Evolutionary conservation across 2,888 invertebrate species (phyloP), one percentile per base, ranked within the genome.

Genomic region (Steinernema carpocapsae): DNA sequence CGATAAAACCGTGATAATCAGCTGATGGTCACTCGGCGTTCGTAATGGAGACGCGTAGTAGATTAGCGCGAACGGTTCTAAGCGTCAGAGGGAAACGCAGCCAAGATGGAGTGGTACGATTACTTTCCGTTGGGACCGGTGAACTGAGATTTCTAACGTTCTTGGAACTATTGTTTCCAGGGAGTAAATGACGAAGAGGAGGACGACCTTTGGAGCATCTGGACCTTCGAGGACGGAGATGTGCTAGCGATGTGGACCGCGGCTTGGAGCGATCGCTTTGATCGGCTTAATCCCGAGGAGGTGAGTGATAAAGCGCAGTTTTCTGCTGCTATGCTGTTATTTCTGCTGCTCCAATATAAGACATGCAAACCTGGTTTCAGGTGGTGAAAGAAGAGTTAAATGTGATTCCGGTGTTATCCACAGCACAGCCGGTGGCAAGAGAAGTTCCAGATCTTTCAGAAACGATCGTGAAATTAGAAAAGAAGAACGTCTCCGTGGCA

Each of bases 121-220:
- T 64, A 64, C 19, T 64, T 64, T 32, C 32, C 64, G 6, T 17
- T 64, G 17, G 37, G 64, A 4, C 64, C 64, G 32, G 64, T 64
- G 29, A 64, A 32, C 29, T 22, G 24, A 56, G 22, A 19, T n/a
- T n/a, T n/a, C n/a, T n/a, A n/a, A n/a, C n/a, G n/a, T n/a, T n/a
- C n/a, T n/a, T n/a, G n/a, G n/a, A n/a, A n/a, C n/a, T n/a, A n/a
- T n/a, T n/a, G n/a, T n/a, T n/a, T n/a, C n/a, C 19, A 64, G 64
- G 64, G 12, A 26, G 32, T 32, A 7, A 64, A 64, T 26, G 64
- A 64, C 64, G 64, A 64, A 29, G 64, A 14, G 17, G 32, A 64
- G 1, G 64, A 64, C 37, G 64, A 64, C n/a, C 7, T 64, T 4
- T 64, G 64, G 64, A 64, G 64, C 37, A 32, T 64, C n/a, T 64